Evolutionary conservation across 2,113 vertebrate genomes (phyloP), one percentile per base, ranked within the genome.

Genomic region (Delphinus delphis): DNA sequence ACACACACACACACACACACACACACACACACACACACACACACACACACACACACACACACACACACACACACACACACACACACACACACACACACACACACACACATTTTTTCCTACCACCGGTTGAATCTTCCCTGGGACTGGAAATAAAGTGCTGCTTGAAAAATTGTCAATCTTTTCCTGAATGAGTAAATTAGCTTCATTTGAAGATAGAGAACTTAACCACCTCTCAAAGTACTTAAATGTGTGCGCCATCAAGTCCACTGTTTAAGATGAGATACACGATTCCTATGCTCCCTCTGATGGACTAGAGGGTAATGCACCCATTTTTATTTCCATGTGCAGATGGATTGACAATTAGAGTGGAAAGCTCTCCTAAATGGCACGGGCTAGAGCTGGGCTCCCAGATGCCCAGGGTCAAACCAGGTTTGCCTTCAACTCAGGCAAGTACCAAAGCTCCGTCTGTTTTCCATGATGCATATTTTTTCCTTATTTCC

Each of bases 321-420:
- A 28, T 28, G 38, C 11, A 26, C 8, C 47, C 44, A 10, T 28
- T 93, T 90, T 71, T 44, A 77, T 9, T 31, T 88, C 76, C 41
- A 8, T 21, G 26, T 5, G 31, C 33, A 47, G 36, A 84, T 6
- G 2, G 36, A 71, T 20, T 65, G 84, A 2, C 90, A 73, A 36
- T 50, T 4, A 14, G 50, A 50, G 50, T 50, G 86, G 33, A 80
- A 44, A 84, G 82, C 23, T 53, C 1, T 55, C 88, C n/a, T 17
- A 41, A 62, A 65, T 0, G 44, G 65, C 21, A 36, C 0, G 1
- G 47, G 60, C 65, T 8, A 2, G 8, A 33, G 21, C 2, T 50
- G 38, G 28, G 12, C 31, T 77, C 84, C 95, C 23, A 31, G 10
- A 53, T 95, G 88, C 23, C 80, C 25, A 25, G 38, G 70, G 13